Evolutionary conservation across 1,140 invertebrate species (phyloP).

Genomic region (Apis cerana): DNA sequence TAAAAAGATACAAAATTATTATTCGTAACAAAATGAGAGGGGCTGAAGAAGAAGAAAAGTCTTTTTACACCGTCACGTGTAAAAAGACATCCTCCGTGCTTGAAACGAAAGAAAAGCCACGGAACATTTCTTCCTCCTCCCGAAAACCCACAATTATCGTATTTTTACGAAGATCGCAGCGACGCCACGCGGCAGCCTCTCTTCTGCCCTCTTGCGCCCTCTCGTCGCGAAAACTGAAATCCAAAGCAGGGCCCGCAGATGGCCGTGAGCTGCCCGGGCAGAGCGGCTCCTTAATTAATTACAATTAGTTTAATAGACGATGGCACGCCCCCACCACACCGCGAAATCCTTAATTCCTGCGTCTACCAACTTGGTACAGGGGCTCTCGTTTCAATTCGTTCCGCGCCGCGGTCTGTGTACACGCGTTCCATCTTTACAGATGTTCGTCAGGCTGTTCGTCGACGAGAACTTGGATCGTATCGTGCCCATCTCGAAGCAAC

Average conservation of each 20-base stretch:
- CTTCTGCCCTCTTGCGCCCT: background rate
- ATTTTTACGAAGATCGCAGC: slow-evolving; percentile 55
- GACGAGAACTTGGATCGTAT: slow-evolving; percentile 98
- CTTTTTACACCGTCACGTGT: background rate
- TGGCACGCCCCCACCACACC: slow-evolving; percentile 58
- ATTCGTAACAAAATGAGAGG: background rate
- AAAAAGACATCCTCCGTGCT: background rate
- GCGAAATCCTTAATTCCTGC: slow-evolving; percentile 75
- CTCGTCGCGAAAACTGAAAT: slow-evolving; percentile 1
- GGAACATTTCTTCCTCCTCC: slow-evolving; percentile 21
- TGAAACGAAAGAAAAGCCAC: slow-evolving; percentile 29
- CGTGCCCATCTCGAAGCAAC: slow-evolving; percentile 98
- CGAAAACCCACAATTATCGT: slow-evolving; percentile 59
- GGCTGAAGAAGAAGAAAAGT: background rate
- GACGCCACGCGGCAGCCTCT: background rate
- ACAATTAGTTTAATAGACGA: slow-evolving; percentile 78
- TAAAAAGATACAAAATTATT: slow-evolving; percentile 43
- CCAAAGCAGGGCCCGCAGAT: slow-evolving; percentile 23
- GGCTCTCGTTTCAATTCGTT: slow-evolving; percentile 63
- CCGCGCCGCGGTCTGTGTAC: slow-evolving; percentile 44
- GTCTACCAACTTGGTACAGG: slow-evolving; percentile 47
- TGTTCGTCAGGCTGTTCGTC: slow-evolving; percentile 98
- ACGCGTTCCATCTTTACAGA: slow-evolving; percentile 84
- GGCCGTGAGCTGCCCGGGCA: slow-evolving; percentile 28
- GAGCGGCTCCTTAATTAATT: slow-evolving; percentile 76